Base-by-base conservation (phyloP, 2,113 vertebrate genomes). In the Triplophysa siluroides region DNA sequence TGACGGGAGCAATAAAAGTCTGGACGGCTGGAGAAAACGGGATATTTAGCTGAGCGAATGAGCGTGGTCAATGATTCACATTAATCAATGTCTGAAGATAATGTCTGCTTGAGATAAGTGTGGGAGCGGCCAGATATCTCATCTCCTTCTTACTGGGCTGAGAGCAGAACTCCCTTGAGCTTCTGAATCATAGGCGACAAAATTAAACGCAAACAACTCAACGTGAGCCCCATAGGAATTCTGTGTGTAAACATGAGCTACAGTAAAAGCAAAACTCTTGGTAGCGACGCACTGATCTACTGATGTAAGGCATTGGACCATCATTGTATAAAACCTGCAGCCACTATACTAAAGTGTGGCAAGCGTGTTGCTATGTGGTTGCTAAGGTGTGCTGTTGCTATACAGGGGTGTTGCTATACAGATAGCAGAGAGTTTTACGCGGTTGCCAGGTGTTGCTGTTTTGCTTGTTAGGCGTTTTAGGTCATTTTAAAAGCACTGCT, bases 21-120 rank as follows among this genome's bases (percentile, higher is more conserved):
- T 8, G 38, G 67, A 70, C 19, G 43, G 38, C 45, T 81, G 45
- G 47, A 77, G 38, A 64, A 38, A 72, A 63, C 14, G 19, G 67
- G 9, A 16, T 72, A 26, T 73, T 78, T 82, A 73, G 76, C 26
- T 24, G 38, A 69, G 50, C 6, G 67, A 50, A 65, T 3, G 11
- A 72, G 47, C 58, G 26, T 52, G 21, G 60, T 50, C 67, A 72
- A 58, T 72, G 61, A 64, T 52, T 78, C 26, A 63, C 52, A 82
- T 82, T 73, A 78, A 82, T 82, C 81, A 82, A 41, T 66, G 76
- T 73, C 76, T 54, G 43, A 52, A 65, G 23, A 14, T 73, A 65
- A 82, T 7, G 68, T 64, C 45, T 64, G 33, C 75, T 26, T 26
- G 29, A 72, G 70, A 66, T 64, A 64, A 65, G 60, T 47, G 60